A percentile compares a stretch with the other conserved stretches of the same genome.
Conservation (phyloP, 2,888 invertebrate genomes). For the Incurvaria masculella region DNA sequence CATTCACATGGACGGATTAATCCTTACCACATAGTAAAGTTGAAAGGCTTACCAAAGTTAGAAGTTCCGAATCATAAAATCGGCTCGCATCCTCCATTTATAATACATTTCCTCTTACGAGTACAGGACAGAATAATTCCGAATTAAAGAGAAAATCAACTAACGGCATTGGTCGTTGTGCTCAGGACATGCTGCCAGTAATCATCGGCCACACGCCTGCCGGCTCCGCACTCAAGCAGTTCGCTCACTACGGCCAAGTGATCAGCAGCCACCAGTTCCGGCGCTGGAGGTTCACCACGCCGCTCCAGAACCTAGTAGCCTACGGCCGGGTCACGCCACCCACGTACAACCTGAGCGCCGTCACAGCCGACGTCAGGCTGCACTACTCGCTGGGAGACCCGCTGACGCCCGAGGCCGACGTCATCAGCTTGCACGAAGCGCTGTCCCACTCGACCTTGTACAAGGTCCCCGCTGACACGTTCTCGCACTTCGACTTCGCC, state of each 20-base stretch:
- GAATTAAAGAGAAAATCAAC: too few species aligned
- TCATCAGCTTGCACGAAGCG: neutral
- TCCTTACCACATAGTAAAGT: too few species aligned
- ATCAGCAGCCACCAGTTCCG: conserved; percentile 15
- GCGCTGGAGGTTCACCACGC: neutral
- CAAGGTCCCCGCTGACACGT: neutral
- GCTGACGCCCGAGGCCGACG: neutral
- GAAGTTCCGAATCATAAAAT: too few species aligned
- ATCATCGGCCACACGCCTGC: conserved; percentile 51
- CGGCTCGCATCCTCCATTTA: too few species aligned
- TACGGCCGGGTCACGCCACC: neutral
- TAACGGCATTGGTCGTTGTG: too few species aligned
- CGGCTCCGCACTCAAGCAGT: conserved; percentile 47
- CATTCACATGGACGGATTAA: too few species aligned
- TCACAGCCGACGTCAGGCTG: neutral
- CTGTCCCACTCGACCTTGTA: neutral
- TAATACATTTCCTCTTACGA: too few species aligned
- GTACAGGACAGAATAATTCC: too few species aligned
- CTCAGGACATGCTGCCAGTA: conserved; percentile 48
- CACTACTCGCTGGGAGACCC: neutral
- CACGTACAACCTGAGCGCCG: neutral
- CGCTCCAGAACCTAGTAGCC: neutral
- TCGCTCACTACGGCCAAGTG: conserved; percentile 52
- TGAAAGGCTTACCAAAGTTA: too few species aligned
- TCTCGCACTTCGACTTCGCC: neutral